Conservation (phyloP, 2,888 invertebrate genomes). For the Drosophila diplacantha region DNA sequence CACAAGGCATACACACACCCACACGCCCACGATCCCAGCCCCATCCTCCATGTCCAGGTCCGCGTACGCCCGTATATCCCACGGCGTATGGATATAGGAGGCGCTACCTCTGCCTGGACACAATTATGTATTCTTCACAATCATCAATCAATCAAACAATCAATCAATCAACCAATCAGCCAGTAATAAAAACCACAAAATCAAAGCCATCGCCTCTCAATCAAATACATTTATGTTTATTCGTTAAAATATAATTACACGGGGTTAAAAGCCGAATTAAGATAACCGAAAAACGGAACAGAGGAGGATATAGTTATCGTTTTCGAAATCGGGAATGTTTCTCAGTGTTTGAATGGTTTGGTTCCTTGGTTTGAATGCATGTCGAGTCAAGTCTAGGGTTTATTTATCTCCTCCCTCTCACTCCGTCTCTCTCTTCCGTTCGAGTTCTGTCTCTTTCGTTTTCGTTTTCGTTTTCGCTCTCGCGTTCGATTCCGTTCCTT, state of each 20-base stretch:
- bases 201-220: slow-evolving; percentile 3
- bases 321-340: slow-evolving; percentile 38
- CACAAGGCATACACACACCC: slow-evolving; percentile 4
- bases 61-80: slow-evolving; percentile 14
- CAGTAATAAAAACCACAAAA: slow-evolving; percentile 37
- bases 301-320: slow-evolving; percentile 1
- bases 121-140: slow-evolving; percentile 41
- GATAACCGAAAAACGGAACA: slow-evolving; percentile 28
- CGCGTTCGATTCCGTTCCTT: slow-evolving; percentile 26
- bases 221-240: slow-evolving; percentile 25
- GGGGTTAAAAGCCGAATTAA: slow-evolving; percentile 14
- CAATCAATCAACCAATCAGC: slow-evolving; percentile 4
- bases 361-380: no score
- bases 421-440: background rate
- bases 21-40: slow-evolving; percentile 14
- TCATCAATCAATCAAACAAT: slow-evolving; percentile 26
- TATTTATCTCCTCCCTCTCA: background rate
- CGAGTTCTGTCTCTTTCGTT: slow-evolving; percentile 9
- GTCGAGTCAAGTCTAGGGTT: background rate
- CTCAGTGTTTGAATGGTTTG: no score
- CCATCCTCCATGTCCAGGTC: slow-evolving; percentile 14
- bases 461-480: slow-evolving; percentile 2
- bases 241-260: slow-evolving; percentile 40
- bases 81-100: slow-evolving; percentile 3
- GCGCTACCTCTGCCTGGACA: slow-evolving; percentile 22